phyloP scores from a whole-genome alignment of 2,113 vertebrate species.

The Trogon surrucura region DNA sequence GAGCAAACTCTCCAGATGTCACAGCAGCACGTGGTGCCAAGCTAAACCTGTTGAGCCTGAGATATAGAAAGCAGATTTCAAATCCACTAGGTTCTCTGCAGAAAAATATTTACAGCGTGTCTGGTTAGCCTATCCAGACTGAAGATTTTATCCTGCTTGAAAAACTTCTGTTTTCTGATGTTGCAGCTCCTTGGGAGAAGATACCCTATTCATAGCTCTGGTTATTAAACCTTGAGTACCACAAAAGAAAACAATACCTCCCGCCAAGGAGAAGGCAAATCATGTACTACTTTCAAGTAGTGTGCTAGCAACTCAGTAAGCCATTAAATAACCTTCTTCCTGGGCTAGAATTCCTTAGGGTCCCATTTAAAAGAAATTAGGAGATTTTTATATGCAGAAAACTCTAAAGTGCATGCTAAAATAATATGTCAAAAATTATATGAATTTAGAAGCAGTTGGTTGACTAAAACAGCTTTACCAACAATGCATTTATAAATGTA shows the following conservation, averaged over 20 bases:
- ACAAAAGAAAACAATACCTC: not conserved
- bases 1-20: not conserved
- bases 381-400: slow-evolving; percentile 2
- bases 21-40: not conserved
- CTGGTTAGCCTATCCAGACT: not conserved
- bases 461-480: slow-evolving; percentile 8
- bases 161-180: not conserved
- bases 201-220: not conserved
- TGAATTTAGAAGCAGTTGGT: not conserved
- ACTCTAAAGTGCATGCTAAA: not conserved
- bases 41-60: not conserved
- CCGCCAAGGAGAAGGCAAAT: not conserved
- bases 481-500: not conserved
- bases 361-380: slow-evolving; percentile 43
- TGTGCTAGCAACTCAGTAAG: not conserved
- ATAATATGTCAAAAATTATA: not conserved
- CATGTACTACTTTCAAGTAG: not conserved
- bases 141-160: not conserved
- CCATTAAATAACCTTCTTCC: slow-evolving; percentile 13
- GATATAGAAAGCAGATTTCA: not conserved
- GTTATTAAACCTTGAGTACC: not conserved
- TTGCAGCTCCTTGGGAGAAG: not conserved
- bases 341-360: not conserved
- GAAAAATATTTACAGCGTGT: not conserved
- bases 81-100: fast-evolving